Conservation (phyloP, 2,888 invertebrate genomes). For the Lasioglossum morio region DNA sequence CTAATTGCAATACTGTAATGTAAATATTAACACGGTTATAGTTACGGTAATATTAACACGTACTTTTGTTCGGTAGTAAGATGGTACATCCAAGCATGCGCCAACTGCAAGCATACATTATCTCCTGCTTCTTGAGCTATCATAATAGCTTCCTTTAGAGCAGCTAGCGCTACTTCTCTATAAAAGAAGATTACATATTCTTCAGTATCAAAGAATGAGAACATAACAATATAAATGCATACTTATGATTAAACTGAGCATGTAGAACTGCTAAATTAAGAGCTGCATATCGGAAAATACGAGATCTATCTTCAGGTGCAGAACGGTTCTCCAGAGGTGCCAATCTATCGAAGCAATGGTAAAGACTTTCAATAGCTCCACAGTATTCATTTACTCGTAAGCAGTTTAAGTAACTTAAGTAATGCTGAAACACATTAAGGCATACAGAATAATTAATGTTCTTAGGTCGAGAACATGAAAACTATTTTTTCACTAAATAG, state of each 20-base stretch:
- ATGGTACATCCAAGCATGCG: constrained; percentile 92
- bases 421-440: constrained; percentile 88
- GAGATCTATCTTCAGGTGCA: constrained; percentile 85
- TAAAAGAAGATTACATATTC: constrained; percentile 71
- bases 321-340: constrained; percentile 85
- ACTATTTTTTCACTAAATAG: constrained; percentile 37
- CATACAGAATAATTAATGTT: constrained; percentile 14
- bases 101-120: constrained; percentile 93
- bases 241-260: constrained; percentile 94
- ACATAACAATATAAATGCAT: constrained; percentile 69
- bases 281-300: constrained; percentile 94
- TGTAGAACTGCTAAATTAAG: constrained; percentile 96
- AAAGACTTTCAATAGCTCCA: constrained; percentile 92
- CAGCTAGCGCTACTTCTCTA: constrained; percentile 91
- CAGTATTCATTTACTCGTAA: constrained; percentile 94
- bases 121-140: constrained; percentile 95
- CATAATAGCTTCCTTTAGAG: constrained; percentile 94
- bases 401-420: constrained; percentile 95
- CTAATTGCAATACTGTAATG: neutral
- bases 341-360: constrained; percentile 92
- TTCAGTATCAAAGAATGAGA: constrained; percentile 38
- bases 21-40: neutral
- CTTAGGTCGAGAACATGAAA: neutral
- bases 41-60: constrained; percentile 35
- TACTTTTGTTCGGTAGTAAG: constrained; percentile 85